Conservation (phyloP, 2,888 invertebrate genomes). For the Coenonympha arcania region DNA sequence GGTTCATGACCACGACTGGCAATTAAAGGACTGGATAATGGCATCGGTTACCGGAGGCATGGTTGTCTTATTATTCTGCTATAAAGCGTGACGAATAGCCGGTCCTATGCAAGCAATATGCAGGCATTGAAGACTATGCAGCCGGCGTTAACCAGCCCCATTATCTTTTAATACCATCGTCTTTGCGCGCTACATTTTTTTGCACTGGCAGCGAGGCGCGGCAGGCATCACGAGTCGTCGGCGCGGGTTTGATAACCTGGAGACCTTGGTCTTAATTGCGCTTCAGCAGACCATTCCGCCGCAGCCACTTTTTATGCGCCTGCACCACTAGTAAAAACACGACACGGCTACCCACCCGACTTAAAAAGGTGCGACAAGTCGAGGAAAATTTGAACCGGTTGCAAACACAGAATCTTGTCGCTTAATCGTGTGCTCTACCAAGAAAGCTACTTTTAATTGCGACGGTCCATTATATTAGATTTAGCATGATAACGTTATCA, state of each 20-base stretch:
- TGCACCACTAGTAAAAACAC: conserved; percentile 72
- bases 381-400: conserved; percentile 46
- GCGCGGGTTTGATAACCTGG: conserved; percentile 73
- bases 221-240: conserved; percentile 58
- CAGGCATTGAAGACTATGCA: conserved; percentile 48
- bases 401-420: conserved; percentile 46
- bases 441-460: conserved; percentile 44
- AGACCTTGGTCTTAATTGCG: conserved; percentile 76
- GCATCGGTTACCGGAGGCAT: conserved; percentile 20
- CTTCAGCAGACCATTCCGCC: conserved; percentile 69
- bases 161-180: conserved; percentile 72
- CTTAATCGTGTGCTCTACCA: conserved; percentile 51
- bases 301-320: conserved; percentile 72
- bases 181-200: conserved; percentile 70
- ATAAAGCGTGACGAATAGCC: conserved; percentile 37
- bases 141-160: conserved; percentile 58
- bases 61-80: conserved; percentile 31
- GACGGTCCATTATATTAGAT: conserved; percentile 48
- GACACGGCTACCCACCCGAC: conserved; percentile 56
- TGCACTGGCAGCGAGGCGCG: conserved; percentile 62
- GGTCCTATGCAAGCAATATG: conserved; percentile 38
- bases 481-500: conserved; percentile 40
- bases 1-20: conserved; percentile 12
- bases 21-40: conserved; percentile 24
- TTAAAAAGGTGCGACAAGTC: conserved; percentile 53